These are phyloP conservation scores for Pantherophis vulpinus DNA, from an alignment of 2,797 vertebrate species.

Conservation along the genomic window DNA sequence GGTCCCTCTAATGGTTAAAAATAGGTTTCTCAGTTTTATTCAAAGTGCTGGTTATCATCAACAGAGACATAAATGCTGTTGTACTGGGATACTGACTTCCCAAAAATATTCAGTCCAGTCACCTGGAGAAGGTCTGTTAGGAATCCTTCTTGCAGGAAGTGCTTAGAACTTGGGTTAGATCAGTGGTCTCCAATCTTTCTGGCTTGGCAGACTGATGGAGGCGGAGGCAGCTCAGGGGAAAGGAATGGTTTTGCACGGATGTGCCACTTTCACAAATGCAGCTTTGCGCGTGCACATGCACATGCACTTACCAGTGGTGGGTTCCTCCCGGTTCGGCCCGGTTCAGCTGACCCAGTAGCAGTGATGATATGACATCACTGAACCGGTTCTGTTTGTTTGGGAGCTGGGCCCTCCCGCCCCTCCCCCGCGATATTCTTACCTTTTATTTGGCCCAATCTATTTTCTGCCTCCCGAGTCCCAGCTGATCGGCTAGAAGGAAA, in stretches of 20 bases:
- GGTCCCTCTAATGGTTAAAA: background rate
- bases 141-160: background rate
- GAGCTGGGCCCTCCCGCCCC: too few species aligned
- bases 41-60: background rate
- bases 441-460: too few species aligned
- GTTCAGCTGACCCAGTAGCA: too few species aligned
- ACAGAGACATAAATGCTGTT: background rate
- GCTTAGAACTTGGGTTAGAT: background rate
- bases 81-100: background rate
- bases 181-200: background rate
- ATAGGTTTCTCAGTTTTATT: background rate
- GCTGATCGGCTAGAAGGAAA: too few species aligned
- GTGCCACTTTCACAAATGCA: background rate
- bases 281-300: fast-evolving
- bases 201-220: background rate
- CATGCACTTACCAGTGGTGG: background rate
- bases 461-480: too few species aligned
- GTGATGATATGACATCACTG: too few species aligned
- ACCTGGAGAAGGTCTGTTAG: background rate
- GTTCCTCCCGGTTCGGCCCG: too few species aligned
- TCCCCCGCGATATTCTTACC: too few species aligned
- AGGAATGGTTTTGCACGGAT: background rate
- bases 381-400: too few species aligned
- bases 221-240: background rate
- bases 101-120: background rate